Evolutionary conservation across 1,140 invertebrate genomes (phyloP).

Genomic region (Dicyema japonicum): DNA sequence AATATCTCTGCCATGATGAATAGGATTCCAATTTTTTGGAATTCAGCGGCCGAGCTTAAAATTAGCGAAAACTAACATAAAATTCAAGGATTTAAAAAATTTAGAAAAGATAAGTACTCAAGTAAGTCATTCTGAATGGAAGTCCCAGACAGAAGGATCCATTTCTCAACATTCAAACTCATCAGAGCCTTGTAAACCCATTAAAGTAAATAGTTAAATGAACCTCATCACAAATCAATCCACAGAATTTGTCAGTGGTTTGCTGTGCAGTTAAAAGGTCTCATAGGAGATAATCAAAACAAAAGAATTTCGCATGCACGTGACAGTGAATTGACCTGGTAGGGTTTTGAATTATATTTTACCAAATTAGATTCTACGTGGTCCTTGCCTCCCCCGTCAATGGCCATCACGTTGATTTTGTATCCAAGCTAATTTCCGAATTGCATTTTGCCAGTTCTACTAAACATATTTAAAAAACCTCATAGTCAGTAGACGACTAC

Average conservation of each 20-base stretch:
- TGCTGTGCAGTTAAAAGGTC: slow-evolving; percentile 61
- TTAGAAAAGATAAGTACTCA: slow-evolving; percentile 84
- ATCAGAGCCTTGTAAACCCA: slow-evolving; percentile 69
- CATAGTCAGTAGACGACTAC: slow-evolving; percentile 75
- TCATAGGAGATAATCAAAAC: slow-evolving; percentile 93
- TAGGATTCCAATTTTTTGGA: slow-evolving; percentile 59
- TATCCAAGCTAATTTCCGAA: slow-evolving; percentile 72
- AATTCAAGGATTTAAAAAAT: slow-evolving; percentile 88
- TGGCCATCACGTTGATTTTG: slow-evolving; percentile 43
- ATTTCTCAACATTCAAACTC: slow-evolving; percentile 43
- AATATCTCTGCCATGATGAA: slow-evolving; percentile 62
- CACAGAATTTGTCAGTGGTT: slow-evolving; percentile 40
- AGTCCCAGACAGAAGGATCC: slow-evolving; percentile 80
- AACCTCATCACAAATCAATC: slow-evolving; percentile 91
- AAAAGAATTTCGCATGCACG: slow-evolving; percentile 32
- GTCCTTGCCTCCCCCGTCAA: slow-evolving; percentile 55
- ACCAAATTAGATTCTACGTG: slow-evolving; percentile 49
- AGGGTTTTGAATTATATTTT: slow-evolving; percentile 27
- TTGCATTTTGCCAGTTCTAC: slow-evolving; percentile 87
- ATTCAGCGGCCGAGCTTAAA: slow-evolving; percentile 46
- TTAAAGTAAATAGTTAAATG: slow-evolving; percentile 10
- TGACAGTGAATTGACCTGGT: slow-evolving; percentile 25
- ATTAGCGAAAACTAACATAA: slow-evolving; percentile 20
- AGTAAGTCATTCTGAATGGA: slow-evolving; percentile 95
- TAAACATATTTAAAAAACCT: slow-evolving; percentile 20